These are phyloP conservation scores for Dromaius novaehollandiae DNA, from an alignment of 2,113 vertebrate species.

Conservation along the genomic window DNA sequence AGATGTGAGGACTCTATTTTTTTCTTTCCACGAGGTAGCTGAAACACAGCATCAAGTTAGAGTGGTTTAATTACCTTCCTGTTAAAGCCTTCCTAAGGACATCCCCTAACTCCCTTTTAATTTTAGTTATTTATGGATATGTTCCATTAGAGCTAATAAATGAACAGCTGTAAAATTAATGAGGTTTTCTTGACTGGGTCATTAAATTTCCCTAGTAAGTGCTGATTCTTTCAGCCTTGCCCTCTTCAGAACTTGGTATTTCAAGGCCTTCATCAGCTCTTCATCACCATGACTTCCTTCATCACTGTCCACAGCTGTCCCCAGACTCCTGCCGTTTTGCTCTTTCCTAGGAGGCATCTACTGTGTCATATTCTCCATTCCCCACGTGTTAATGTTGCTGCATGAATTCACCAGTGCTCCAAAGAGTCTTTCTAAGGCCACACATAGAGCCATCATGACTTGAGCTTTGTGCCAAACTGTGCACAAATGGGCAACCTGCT, in stretches of 20 bases:
- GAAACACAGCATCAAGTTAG: background rate
- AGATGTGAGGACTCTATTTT: background rate
- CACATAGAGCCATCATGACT: background rate
- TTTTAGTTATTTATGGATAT: background rate
- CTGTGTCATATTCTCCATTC: background rate
- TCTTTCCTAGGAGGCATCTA: background rate
- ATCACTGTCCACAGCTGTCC: background rate
- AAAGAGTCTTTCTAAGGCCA: background rate
- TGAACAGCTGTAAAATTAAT: background rate
- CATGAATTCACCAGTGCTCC: background rate
- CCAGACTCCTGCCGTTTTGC: background rate
- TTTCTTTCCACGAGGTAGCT: rapidly evolving
- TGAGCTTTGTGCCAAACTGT: background rate
- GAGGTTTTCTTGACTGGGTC: background rate
- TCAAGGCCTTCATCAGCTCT: background rate
- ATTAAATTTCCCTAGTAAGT: background rate
- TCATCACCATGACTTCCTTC: background rate
- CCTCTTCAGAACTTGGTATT: background rate
- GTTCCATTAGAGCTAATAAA: background rate
- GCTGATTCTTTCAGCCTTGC: background rate
- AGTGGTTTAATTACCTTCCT: background rate
- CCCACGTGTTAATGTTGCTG: background rate
- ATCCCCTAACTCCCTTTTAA: background rate
- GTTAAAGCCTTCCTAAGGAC: background rate
- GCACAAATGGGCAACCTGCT: background rate